Base-by-base conservation (phyloP, 2,113 vertebrate species). In the Cnemophilus loriae region DNA sequence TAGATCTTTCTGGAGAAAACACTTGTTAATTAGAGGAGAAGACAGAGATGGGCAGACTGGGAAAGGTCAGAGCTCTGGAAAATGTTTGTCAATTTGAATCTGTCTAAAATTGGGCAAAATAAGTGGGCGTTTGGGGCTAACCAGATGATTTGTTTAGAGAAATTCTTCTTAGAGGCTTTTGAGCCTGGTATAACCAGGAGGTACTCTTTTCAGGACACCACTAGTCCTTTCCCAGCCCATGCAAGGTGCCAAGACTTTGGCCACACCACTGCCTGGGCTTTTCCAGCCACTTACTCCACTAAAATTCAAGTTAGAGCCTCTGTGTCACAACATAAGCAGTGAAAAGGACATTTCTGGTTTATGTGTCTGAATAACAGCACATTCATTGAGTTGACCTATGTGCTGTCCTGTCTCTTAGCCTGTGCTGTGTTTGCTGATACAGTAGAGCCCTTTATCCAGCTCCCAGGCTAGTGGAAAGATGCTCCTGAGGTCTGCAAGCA, bases 41-140 rank as follows among this genome's bases (percentile, higher is more conserved):
- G 60, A 37, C 59, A 67, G 83, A 90, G 70, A 77, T 74, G 68
- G 63, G 55, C 30, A 77, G 68, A 55, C 50, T 77, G 81, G 77
- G 32, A 94, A 76, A 92, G n/a, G 75, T 70, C 75, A 83, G 82
- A 92, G 37, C 33, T 90, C 88, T 96, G 92, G 82, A 94, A 96
- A 86, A 88, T 30, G 14, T 91, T 87, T 93, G 57, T 65, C 67
- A 41, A 9, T 69, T 86, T 80, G 37, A 70, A 19, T 57, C 30
- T 85, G 41, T 46, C 35, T 92, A 70, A 93, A 90, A 83, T 0
- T 70, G 71, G 9, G 67, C 37, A 94, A 92, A 88, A 50, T 20
- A 77, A 86, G 13, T 30, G 46, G 27, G 15, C 0, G 0, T 74
- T 55, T 30, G 18, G 14, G 20, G 11, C 11, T 93, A 83, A 49